Conservation (phyloP, 2,888 invertebrate species). For the Seira ritae region DNA sequence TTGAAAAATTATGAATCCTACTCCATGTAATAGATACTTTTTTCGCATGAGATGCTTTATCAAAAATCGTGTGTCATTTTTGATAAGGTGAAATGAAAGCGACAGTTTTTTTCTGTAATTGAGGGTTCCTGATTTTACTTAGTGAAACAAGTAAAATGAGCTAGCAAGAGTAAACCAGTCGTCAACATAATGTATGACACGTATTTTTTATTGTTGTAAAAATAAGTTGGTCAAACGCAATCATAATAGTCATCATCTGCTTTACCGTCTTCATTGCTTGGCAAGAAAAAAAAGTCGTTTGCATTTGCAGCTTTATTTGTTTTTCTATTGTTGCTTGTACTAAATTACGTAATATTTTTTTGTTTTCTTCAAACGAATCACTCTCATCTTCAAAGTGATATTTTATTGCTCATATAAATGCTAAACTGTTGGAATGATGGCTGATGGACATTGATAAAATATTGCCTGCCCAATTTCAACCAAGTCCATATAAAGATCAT, state of each 20-base stretch:
- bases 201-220: background rate
- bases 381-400: conserved; percentile 16
- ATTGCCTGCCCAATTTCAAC: too few relatives aligned
- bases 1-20: too few relatives aligned
- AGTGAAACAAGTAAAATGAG: too few relatives aligned
- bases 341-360: conserved; percentile 31
- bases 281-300: conserved; percentile 24
- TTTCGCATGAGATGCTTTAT: too few relatives aligned
- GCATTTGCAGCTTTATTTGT: background rate
- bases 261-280: background rate
- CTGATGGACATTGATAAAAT: conserved; percentile 26
- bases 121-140: too few relatives aligned
- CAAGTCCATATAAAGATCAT: too few relatives aligned
- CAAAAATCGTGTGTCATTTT: too few relatives aligned
- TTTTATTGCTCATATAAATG: conserved; percentile 33
- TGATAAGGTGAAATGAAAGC: too few relatives aligned
- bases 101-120: too few relatives aligned
- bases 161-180: background rate
- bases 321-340: too few relatives aligned
- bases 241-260: background rate
- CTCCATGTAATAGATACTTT: too few relatives aligned
- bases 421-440: conserved; percentile 5
- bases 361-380: background rate
- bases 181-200: too few relatives aligned
- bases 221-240: conserved; percentile 33